Evolutionary conservation across 2,797 vertebrate species (phyloP).

Genomic region (Pseudochromis fuscus): DNA sequence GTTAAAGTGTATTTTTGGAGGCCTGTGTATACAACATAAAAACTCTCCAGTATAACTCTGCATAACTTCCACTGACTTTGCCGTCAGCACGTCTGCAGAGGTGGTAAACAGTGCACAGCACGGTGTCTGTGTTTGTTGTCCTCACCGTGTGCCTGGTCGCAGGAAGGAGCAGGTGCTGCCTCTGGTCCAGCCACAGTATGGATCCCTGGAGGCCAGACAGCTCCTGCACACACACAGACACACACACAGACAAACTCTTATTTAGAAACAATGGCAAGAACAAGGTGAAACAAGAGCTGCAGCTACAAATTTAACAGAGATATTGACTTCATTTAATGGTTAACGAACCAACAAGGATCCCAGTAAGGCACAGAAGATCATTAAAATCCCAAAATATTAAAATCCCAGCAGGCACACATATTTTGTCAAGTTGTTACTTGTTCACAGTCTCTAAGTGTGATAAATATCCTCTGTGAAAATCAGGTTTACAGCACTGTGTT

Average conservation of each 20-base stretch:
- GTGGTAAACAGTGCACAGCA: not conserved
- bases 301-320: not conserved
- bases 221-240: constrained; percentile 82
- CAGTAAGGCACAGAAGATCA: not conserved
- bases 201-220: constrained; percentile 93
- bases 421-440: constrained; percentile 6
- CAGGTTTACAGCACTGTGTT: constrained; percentile 2
- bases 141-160: constrained; percentile 91
- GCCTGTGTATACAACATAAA: not conserved
- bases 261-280: not conserved
- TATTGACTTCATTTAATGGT: no score
- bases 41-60: not conserved
- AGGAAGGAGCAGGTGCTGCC: constrained; percentile 94
- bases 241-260: not conserved
- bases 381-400: constrained; percentile 12
- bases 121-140: constrained; percentile 14
- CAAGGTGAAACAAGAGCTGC: not conserved
- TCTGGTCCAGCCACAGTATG: constrained; percentile 95
- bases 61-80: constrained; percentile 1
- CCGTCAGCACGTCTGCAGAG: constrained; percentile 13
- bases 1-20: not conserved
- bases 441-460: constrained; percentile 23
- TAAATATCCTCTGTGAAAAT: constrained; percentile 33
- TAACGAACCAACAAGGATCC: not conserved
- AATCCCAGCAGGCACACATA: constrained; percentile 19